These are phyloP conservation scores for Coleophora flavipennella DNA, from an alignment of 2,888 invertebrate species.

Conservation along the genomic window DNA sequence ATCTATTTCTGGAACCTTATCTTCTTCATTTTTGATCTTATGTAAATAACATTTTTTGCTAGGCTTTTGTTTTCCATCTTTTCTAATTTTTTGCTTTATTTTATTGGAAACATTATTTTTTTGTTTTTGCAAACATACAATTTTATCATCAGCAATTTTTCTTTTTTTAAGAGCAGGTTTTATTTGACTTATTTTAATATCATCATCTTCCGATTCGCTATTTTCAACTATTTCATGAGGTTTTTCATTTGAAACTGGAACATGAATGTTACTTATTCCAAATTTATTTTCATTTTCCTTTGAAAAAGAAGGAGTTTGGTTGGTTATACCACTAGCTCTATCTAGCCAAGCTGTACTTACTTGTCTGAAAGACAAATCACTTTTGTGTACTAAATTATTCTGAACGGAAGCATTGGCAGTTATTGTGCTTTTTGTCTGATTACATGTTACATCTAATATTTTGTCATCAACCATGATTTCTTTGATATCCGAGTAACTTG, in stretches of 20 bases:
- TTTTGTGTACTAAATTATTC: no score
- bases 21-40: constrained; percentile 10
- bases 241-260: constrained; percentile 30
- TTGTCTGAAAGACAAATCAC: constrained; percentile 25
- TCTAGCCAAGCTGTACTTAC: constrained; percentile 58
- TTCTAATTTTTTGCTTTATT: constrained; percentile 13
- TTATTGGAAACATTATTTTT: constrained; percentile 11
- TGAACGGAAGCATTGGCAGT: no score
- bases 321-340: constrained; percentile 51
- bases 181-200: constrained; percentile 44
- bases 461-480: no score
- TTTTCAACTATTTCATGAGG: constrained; percentile 78
- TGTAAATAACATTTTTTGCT: constrained; percentile 11
- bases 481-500: no score
- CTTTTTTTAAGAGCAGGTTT: constrained; percentile 74
- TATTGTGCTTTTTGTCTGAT: no score
- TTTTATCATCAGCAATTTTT: constrained; percentile 29
- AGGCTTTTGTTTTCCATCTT: neutral
- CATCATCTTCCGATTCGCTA: constrained; percentile 77
- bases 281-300: constrained; percentile 24
- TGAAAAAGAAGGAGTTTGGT: constrained; percentile 5
- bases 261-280: constrained; percentile 50
- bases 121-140: constrained; percentile 6
- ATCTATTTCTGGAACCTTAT: constrained; percentile 54
- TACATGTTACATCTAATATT: no score